phyloP scores from a whole-genome alignment of 2,797 vertebrate species.

The Urosaurus nigricauda region DNA sequence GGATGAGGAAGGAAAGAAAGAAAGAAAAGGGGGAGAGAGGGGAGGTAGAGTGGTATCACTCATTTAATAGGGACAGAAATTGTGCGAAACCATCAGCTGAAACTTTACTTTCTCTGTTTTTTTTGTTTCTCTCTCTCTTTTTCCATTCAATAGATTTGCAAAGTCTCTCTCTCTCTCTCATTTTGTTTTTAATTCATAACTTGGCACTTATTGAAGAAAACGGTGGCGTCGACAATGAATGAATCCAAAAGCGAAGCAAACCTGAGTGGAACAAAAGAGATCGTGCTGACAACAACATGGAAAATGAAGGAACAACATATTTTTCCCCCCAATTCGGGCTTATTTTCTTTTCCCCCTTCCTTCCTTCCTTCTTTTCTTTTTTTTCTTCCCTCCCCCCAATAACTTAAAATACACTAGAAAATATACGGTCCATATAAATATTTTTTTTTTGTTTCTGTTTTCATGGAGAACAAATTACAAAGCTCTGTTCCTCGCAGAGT shows the following conservation, averaged over 20 bases:
- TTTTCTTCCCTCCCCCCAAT: constrained; percentile 65
- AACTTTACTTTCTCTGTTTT: constrained; percentile 52
- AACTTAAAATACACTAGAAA: constrained; percentile 88
- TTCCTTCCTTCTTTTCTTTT: constrained; percentile 20
- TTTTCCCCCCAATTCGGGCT: constrained; percentile 44
- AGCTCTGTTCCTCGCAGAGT: constrained; percentile 81
- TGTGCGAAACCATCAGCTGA: constrained; percentile 66
- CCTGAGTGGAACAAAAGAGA: constrained; percentile 82
- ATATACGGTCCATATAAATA: constrained; percentile 88
- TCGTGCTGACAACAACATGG: constrained; percentile 80
- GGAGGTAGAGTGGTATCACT: constrained; percentile 57
- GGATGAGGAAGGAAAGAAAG: neutral
- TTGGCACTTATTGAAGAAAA: constrained; percentile 82
- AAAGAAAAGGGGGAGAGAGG: constrained; percentile 17
- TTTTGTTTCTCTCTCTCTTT: constrained; percentile 44
- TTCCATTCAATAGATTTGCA: constrained; percentile 76
- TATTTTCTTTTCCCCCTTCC: constrained; percentile 33
- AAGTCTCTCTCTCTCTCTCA: constrained; percentile 73
- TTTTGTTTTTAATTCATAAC: constrained; percentile 79
- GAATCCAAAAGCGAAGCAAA: constrained; percentile 78
- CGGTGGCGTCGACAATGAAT: constrained; percentile 71
- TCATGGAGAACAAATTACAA: constrained; percentile 89
- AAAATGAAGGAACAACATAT: constrained; percentile 82
- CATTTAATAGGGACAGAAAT: constrained; percentile 70
- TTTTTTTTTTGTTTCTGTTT: constrained; percentile 76